A percentile compares a stretch with the other conserved stretches of the same genome.
Evolutionary conservation across 2,113 vertebrate genomes (phyloP).

Genomic region (Strigops habroptila): DNA sequence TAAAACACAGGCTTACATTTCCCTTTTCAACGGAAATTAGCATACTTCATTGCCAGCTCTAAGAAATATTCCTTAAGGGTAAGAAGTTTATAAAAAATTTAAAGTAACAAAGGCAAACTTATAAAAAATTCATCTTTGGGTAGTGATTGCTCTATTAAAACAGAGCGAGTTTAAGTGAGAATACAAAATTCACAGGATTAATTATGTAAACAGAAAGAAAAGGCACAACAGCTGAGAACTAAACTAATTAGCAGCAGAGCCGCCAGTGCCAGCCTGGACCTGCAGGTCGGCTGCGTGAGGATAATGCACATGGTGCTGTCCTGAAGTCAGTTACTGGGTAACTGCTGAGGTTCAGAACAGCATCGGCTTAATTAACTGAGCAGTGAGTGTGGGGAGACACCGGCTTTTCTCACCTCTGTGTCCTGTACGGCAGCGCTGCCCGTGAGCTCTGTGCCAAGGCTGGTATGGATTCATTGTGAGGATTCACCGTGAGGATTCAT

Average conservation of each 20-base stretch:
- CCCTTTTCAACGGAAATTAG: slow-evolving; percentile 61
- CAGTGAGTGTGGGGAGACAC: accelerated
- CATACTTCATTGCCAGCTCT: slow-evolving; percentile 60
- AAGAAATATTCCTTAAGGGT: slow-evolving; percentile 70
- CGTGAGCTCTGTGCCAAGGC: accelerated
- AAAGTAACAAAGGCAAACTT: slow-evolving; percentile 76
- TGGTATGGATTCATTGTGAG: not conserved
- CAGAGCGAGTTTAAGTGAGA: slow-evolving; percentile 54
- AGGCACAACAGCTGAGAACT: not conserved
- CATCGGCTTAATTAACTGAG: not conserved
- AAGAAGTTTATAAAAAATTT: slow-evolving; percentile 74
- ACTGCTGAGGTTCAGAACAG: not conserved
- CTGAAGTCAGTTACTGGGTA: not conserved
- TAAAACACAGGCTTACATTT: slow-evolving; percentile 55
- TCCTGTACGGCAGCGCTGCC: accelerated
- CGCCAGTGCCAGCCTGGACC: not conserved
- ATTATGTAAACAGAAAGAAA: slow-evolving; percentile 59
- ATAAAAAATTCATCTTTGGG: slow-evolving; percentile 77
- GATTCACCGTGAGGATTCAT: not conserved
- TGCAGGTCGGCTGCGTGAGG: not conserved
- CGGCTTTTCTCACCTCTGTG: not conserved
- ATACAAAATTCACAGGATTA: slow-evolving; percentile 61
- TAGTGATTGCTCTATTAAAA: slow-evolving; percentile 73
- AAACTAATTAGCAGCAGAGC: slow-evolving; percentile 39
- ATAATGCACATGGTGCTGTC: not conserved